Evolutionary conservation across 2,113 vertebrate species (phyloP).

Genomic region (Tragelaphus imberbis): DNA sequence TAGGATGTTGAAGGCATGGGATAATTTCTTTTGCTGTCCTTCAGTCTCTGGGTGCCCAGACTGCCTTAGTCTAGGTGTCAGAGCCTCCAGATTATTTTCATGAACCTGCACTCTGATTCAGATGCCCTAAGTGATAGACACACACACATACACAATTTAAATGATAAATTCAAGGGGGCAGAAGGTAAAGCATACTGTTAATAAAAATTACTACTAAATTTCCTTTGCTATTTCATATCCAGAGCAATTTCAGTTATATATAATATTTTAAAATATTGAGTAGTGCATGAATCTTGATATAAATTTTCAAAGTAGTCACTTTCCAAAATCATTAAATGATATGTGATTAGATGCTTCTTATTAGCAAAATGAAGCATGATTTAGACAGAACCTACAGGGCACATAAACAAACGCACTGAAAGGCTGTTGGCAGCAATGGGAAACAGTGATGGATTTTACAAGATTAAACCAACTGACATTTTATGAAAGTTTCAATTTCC

Average conservation of each 20-base stretch:
- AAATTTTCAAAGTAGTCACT: not conserved
- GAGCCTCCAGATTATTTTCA: not conserved
- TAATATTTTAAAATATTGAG: not conserved
- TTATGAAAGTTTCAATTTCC: constrained; percentile 20
- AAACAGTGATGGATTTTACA: constrained; percentile 21
- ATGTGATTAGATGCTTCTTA: not conserved
- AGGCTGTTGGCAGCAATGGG: not conserved
- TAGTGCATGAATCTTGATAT: not conserved
- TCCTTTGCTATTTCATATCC: not conserved
- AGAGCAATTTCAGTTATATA: not conserved
- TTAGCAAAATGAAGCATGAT: not conserved
- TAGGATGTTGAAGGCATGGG: not conserved
- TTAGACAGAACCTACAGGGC: not conserved
- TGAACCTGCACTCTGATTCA: not conserved
- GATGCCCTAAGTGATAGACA: not conserved
- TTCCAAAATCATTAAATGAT: not conserved
- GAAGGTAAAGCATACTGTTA: not conserved
- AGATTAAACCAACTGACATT: not conserved
- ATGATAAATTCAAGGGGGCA: not conserved
- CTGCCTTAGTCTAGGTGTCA: not conserved
- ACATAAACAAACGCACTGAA: not conserved
- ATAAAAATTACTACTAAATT: not conserved
- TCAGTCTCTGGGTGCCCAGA: not conserved
- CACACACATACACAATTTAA: not conserved
- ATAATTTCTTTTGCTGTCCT: not conserved